Base-by-base conservation (phyloP, 2,113 vertebrate genomes). In the Clarias macrocephalus region DNA sequence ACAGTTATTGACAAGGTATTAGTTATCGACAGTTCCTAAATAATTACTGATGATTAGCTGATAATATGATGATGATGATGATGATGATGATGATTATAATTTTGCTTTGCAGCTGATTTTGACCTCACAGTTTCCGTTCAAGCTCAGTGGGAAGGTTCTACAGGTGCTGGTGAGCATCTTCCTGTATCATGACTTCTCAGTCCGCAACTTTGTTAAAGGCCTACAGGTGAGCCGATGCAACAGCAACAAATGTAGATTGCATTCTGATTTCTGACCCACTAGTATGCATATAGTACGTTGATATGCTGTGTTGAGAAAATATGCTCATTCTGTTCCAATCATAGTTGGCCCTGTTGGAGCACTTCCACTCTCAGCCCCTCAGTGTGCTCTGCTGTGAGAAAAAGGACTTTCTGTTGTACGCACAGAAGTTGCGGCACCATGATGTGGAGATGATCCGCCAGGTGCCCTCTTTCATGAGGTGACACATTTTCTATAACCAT, bases 161-260 rank as follows among this genome's bases (percentile, higher is more conserved):
- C 97, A 97, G 89, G 96, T 99, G 92, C 95, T 99, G 82, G 94
- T 96, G 88, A 97, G 96, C 89, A 95, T 99, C 92, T 99, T 99
- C 94, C 94, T 99, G 68, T 99, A 97, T 91, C 98, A 99, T 75
- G 98, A 99, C 88, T 99, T 99, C 94, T 99, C 98, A 86, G 96
- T 99, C 85, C 95, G 95, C 83, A 99, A 98, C 91, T 99, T 99
- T 92, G 95, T 99, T 91, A 99, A 98, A 94, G 98, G 98, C 89
- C 91, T 99, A 86, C 96, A 99, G 97, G 98, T 99, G 94, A 92
- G 85, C 28, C 25, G 54, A 62, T 81, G 19, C 30, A 42, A 4
- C 25, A 80, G 19, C 28, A 5, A 59, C n/a, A 5, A 48, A 3
- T 15, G 25, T 42, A 3, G 11, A 68, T 33, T n/a, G 73, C 86